A percentile compares a stretch with the other conserved stretches of the same genome.
These are phyloP conservation scores for Xylota sylvarum DNA, from an alignment of 2,888 invertebrate genomes.

Conservation along the genomic window DNA sequence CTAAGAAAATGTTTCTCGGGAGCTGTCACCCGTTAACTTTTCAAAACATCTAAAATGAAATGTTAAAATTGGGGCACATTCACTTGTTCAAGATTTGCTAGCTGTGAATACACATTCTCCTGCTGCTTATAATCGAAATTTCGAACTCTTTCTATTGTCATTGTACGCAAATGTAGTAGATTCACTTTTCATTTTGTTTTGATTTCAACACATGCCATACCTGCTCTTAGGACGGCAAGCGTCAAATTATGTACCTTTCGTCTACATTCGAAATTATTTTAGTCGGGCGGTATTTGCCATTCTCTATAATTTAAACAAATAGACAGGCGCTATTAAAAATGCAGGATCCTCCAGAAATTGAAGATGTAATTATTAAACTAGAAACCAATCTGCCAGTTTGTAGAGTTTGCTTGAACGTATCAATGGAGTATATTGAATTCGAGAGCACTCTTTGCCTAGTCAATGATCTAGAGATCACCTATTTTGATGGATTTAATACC, in stretches of 20 bases:
- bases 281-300: background rate
- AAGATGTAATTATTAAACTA: constrained; percentile 38
- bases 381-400: constrained; percentile 53
- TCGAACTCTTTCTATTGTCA: no score
- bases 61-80: no score
- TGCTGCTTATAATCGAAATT: no score
- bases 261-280: background rate
- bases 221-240: background rate
- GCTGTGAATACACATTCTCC: no score
- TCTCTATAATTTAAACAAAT: background rate
- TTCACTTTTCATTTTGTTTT: no score
- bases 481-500: constrained; percentile 35
- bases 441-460: constrained; percentile 43
- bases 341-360: constrained; percentile 35
- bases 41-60: no score
- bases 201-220: background rate
- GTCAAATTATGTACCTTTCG: background rate
- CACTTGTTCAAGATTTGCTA: no score
- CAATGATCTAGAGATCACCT: constrained; percentile 39
- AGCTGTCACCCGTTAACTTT: no score
- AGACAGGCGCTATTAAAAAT: constrained; percentile 1
- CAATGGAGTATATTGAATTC: constrained; percentile 66
- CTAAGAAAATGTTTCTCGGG: no score
- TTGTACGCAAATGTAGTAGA: no score
- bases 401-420: constrained; percentile 59